Percentiles rank a stretch among this genome's conserved stretches.
Evolutionary conservation across 2,888 invertebrate species (phyloP).

Genomic region (Dryocosmus kuriphilus): DNA sequence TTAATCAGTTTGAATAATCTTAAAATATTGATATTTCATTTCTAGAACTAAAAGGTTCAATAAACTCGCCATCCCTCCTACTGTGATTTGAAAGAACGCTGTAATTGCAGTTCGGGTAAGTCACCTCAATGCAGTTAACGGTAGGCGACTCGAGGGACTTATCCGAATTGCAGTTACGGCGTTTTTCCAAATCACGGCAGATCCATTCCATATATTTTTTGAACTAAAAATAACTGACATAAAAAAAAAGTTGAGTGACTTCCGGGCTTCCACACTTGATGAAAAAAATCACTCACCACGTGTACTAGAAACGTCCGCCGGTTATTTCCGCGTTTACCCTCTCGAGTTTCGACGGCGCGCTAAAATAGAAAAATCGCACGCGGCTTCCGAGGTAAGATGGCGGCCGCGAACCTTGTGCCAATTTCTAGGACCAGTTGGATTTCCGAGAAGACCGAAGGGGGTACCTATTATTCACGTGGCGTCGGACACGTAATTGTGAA

Average conservation of each 20-base stretch:
- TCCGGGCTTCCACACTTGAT: background rate
- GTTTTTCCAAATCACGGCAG: no score
- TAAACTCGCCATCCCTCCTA: no score
- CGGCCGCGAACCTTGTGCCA: conserved; percentile 71
- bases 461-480: conserved; percentile 72
- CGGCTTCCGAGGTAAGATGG: conserved; percentile 58
- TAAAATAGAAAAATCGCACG: conserved; percentile 46
- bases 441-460: conserved; percentile 64
- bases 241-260: background rate
- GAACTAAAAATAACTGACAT: background rate
- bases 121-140: no score
- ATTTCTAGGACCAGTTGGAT: conserved; percentile 67
- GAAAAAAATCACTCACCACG: background rate
- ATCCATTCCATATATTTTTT: background rate
- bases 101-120: no score
- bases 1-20: no score
- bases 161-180: no score
- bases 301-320: background rate
- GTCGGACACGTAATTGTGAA: conserved; percentile 74
- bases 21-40: no score
- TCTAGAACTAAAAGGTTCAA: no score
- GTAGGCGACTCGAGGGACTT: no score
- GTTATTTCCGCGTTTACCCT: background rate
- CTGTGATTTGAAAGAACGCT: no score
- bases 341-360: background rate